These are phyloP conservation scores for Danio rerio DNA, from an alignment of 2,113 vertebrate species.

Conservation along the genomic window DNA sequence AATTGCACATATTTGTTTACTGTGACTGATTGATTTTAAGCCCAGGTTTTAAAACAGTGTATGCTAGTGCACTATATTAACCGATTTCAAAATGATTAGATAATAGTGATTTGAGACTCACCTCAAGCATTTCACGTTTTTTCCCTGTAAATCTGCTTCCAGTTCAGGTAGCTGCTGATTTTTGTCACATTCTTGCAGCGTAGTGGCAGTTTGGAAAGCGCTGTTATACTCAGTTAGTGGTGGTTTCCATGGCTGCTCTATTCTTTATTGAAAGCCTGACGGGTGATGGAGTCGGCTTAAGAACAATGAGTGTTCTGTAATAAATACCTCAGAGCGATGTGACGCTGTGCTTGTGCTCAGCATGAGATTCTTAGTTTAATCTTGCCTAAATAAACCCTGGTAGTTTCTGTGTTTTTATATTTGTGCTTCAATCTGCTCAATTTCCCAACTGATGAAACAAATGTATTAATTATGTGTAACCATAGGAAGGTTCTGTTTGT, in stretches of 20 bases:
- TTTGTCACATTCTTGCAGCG: conserved; percentile 31
- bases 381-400: background rate
- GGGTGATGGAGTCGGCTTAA: conserved; percentile 36
- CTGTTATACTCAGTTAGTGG: conserved; percentile 47
- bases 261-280: conserved; percentile 49
- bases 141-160: background rate
- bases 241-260: conserved; percentile 58
- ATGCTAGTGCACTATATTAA: too few relatives aligned
- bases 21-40: too few relatives aligned
- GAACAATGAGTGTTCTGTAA: conserved; percentile 56
- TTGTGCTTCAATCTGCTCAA: background rate
- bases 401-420: background rate
- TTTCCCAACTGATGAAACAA: background rate
- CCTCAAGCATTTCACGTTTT: background rate
- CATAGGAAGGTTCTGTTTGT: too few relatives aligned
- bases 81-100: too few relatives aligned
- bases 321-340: conserved; percentile 7
- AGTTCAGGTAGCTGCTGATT: conserved; percentile 34
- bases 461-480: too few relatives aligned
- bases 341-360: background rate
- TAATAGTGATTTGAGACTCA: conserved; percentile 7
- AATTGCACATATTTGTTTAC: too few relatives aligned
- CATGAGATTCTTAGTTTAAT: background rate
- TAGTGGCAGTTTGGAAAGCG: conserved; percentile 20
- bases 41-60: too few relatives aligned